Evolutionary conservation across 2,113 vertebrate species (phyloP).

Genomic region (Dicerorhinus sumatrensis): DNA sequence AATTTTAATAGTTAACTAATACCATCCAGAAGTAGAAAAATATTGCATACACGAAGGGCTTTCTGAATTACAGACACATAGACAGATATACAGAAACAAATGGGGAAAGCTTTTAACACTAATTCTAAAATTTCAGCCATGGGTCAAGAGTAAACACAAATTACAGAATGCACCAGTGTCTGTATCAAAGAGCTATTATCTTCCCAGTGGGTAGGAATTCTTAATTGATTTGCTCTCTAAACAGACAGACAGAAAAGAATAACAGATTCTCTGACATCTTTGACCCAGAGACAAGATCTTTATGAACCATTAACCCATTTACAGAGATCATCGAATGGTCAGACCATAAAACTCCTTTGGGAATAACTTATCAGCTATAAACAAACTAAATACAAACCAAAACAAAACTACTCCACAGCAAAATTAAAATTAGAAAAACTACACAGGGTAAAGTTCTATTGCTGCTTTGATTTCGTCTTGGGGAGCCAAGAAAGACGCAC

Average conservation of each 20-base stretch:
- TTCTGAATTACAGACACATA: no score
- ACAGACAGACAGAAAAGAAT: not conserved
- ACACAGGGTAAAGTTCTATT: not conserved
- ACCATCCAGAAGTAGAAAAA: no score
- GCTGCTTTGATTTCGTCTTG: not conserved
- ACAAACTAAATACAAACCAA: not conserved
- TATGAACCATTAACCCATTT: not conserved
- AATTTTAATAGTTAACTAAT: no score
- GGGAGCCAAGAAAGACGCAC: not conserved
- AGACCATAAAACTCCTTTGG: not conserved
- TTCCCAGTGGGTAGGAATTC: not conserved
- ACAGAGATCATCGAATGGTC: not conserved
- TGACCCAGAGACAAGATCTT: not conserved
- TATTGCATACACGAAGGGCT: no score
- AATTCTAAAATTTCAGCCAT: no score
- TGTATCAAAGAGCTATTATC: not conserved
- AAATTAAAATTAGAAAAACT: not conserved
- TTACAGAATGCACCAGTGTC: not conserved
- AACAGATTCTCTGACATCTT: not conserved
- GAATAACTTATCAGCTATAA: not conserved
- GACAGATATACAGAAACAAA: no score
- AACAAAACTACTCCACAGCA: not conserved
- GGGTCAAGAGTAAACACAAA: not conserved
- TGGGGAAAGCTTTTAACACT: no score
- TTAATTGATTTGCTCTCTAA: not conserved